Base-by-base conservation (phyloP, 2,113 vertebrate species). In the Edolisoma coerulescens region DNA sequence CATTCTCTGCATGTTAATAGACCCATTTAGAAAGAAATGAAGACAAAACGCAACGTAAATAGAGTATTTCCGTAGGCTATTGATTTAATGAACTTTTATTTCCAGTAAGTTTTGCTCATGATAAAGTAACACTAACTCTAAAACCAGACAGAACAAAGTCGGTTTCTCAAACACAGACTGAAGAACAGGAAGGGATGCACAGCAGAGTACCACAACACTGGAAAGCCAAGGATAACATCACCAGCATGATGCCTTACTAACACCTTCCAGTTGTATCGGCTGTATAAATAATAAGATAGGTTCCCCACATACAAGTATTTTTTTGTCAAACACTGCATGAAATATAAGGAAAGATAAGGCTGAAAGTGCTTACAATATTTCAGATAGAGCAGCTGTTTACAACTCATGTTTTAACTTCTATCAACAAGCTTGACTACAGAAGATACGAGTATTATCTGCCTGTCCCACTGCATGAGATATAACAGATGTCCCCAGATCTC, bases 91-190 rank as follows among this genome's bases (percentile, higher is more conserved):
- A 87, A 63, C 78, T 45, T 88, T 18, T 74, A 95, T 68, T 95
- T 87, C 79, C 69, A 92, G 35, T 67, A 95, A 81, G 68, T 94
- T 83, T 77, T 70, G 63, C 50, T 81, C 28, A 78, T 44, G 87
- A 82, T 84, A 92, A 96, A 95, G 53, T 68, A 90, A 94, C 10
- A 56, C 69, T 87, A 92, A 84, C 83, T 96, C 65, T 26, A 94
- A 77, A 89, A 95, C 80, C 39, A 90, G 67, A 82, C 30, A 37
- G 35, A 80, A 79, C 7, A 45, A 78, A 57, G 52, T 24, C 57
- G 45, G 49, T 96, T 95, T 80, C 35, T 87, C 54, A 71, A 96
- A 96, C 65, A 94, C 61, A 84, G 57, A 52, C 4, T 35, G 19
- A 79, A 67, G 41, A 88, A 47, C 28, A 64, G 4, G 15, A 53